Base-by-base conservation (phyloP, 2,888 invertebrate genomes). In the Synanthedon tipuliformis region DNA sequence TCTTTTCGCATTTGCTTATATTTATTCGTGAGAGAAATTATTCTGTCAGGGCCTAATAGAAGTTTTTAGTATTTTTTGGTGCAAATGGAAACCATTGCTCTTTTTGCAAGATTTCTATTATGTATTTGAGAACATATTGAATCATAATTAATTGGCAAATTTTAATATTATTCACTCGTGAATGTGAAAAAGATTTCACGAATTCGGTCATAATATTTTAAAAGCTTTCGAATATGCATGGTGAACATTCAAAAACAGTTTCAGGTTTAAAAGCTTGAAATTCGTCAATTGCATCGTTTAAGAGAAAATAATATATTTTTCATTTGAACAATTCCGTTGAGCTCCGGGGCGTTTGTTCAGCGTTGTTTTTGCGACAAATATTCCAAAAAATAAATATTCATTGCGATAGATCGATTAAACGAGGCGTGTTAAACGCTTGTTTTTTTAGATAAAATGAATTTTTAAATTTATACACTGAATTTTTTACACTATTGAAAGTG, bases 281-380 rank as follows among this genome's bases (percentile, higher is more conserved):
- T 45, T 15, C 12, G 45, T n/a, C 45, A 45, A 45, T 13, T 45
- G 45, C 45, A 45, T 45, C 45, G 15, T n/a, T 13, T 13, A 15
- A 15, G 45, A 45, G 45, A 45, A 45, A 45, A 45, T 7, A 45
- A 45, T 45, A 45, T 12, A 45, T 45, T 45, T 45, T 45, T 45
- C 45, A 15, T 45, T 45, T 45, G 45, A 45, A 15, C 45, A 45
- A 15, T 13, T 13, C 7, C 45, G 45, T 4, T 13, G 13, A 45
- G 45, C 45, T 45, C 8, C 34, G 13, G 3, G 15, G 45, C 45
- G 45, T 64, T 62, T 63, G 62, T 62, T 59, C 59, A 61, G 60
- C 58, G 59, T 63, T 62, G 56, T 57, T 61, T 60, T 59, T 60
- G 53, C 59, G 61, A 60, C 56, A 58, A 58, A 55, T 54, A 52